Base-by-base conservation (phyloP, 1,140 invertebrate species). In the Bilobella aurantiaca region DNA sequence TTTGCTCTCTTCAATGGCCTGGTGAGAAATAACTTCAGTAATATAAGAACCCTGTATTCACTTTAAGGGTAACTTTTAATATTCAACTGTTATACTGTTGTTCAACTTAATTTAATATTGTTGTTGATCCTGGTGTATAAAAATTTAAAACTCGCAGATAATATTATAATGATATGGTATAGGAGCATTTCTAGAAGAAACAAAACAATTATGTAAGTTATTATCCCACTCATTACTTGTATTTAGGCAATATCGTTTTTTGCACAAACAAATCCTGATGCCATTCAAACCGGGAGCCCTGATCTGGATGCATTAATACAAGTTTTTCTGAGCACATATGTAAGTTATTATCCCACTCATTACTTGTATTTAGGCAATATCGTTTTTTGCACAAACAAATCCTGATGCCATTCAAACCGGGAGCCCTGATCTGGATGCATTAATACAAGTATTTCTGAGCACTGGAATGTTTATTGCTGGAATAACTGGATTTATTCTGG, bases 1-100 rank as follows among this genome's bases (percentile, higher is more conserved):
- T 85, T 92, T 69, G 88, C 89, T 3, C 81, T 93, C 32, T 90
- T 93, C 75, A 87, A 91, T 69, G 89, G 88, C 2, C 74, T 92
- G 75, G 87, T 82, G 76, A 75, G 71, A 66, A 23, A 25, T 14
- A 18, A 14, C 58, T 57, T 2, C 3, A 49, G 23, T 3, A 18
- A 18, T 25, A 25, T 31, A 12, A 18, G 18, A 59, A 3, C 27
- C 47, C 31, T 2, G 16, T 25, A n/a, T n/a, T n/a, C n/a, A n/a
- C n/a, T n/a, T n/a, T n/a, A n/a, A n/a, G n/a, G n/a, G n/a, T n/a
- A n/a, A n/a, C n/a, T n/a, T n/a, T n/a, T n/a, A n/a, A n/a, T n/a
- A n/a, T n/a, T n/a, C n/a, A n/a, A n/a, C n/a, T n/a, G n/a, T 14
- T 29, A 16, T 14, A n/a, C n/a, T n/a, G n/a, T n/a, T n/a, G n/a